These are phyloP conservation scores for Crypturellus undulatus DNA, from an alignment of 2,113 vertebrate species.

Conservation along the genomic window DNA sequence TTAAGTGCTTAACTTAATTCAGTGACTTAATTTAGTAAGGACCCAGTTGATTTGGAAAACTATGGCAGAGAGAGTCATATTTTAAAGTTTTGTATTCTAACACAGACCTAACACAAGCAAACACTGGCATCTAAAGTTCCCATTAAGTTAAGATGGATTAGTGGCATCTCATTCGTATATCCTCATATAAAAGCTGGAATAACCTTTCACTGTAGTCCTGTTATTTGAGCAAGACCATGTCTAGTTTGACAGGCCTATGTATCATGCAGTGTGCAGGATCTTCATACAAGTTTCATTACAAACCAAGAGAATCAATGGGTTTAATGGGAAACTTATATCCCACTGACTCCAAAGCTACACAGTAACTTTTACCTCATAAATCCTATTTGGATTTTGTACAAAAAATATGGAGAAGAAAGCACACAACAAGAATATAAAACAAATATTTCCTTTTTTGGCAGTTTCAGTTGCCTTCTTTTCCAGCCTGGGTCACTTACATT, in stretches of 20 bases:
- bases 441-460: constrained; percentile 1
- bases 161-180: not conserved
- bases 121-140: not conserved
- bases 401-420: not conserved
- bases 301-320: not conserved
- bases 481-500: not conserved
- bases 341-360: not conserved
- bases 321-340: not conserved
- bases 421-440: not conserved
- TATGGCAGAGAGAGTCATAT: not conserved
- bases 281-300: not conserved
- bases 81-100: not conserved
- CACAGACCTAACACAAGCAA: not conserved
- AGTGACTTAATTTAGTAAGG: not conserved
- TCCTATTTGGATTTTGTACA: not conserved
- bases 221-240: not conserved
- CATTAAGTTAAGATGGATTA: not conserved
- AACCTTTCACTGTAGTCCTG: not conserved
- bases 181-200: not conserved
- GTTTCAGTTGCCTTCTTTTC: not conserved
- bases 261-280: accelerated
- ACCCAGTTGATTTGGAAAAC: not conserved
- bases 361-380: not conserved
- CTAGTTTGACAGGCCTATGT: not conserved
- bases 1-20: too few relatives aligned